phyloP scores from a whole-genome alignment of 1,140 invertebrate genomes.

The Elymnias hypermnestra region DNA sequence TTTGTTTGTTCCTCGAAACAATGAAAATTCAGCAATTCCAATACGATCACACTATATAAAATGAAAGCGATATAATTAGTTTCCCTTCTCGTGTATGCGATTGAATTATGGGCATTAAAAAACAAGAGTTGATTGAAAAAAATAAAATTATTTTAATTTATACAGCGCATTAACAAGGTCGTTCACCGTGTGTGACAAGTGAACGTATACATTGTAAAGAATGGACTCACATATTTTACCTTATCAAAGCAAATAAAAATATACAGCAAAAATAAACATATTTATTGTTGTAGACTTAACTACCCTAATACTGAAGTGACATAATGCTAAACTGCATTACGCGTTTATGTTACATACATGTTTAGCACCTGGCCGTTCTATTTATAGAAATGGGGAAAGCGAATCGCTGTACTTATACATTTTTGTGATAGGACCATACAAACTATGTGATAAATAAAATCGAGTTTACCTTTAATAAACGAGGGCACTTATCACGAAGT shows the following conservation, averaged over 20 bases:
- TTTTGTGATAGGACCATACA: slow-evolving; percentile 12
- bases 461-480: slow-evolving; percentile 14
- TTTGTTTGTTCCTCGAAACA: no score
- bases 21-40: no score
- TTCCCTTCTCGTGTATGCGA: no score
- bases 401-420: slow-evolving; percentile 21
- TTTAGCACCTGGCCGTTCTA: slow-evolving; percentile 40
- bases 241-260: slow-evolving; percentile 3
- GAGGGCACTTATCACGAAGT: slow-evolving; percentile 11
- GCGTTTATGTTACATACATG: slow-evolving; percentile 21
- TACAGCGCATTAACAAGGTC: slow-evolving; percentile 13
- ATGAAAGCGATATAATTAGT: no score
- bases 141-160: slow-evolving; percentile 5
- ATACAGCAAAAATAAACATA: slow-evolving; percentile 8
- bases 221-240: not conserved
- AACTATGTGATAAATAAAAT: slow-evolving; percentile 14
- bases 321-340: slow-evolving; percentile 25
- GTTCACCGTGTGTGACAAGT: slow-evolving; percentile 14
- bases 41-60: no score
- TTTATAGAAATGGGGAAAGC: slow-evolving; percentile 46
- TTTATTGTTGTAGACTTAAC: not conserved
- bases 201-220: not conserved
- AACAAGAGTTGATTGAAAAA: no score
- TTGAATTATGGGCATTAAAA: no score
- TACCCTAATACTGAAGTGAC: slow-evolving; percentile 14